Evolutionary conservation across 2,113 vertebrate species (phyloP).

Genomic region (Cichladusa arquata): DNA sequence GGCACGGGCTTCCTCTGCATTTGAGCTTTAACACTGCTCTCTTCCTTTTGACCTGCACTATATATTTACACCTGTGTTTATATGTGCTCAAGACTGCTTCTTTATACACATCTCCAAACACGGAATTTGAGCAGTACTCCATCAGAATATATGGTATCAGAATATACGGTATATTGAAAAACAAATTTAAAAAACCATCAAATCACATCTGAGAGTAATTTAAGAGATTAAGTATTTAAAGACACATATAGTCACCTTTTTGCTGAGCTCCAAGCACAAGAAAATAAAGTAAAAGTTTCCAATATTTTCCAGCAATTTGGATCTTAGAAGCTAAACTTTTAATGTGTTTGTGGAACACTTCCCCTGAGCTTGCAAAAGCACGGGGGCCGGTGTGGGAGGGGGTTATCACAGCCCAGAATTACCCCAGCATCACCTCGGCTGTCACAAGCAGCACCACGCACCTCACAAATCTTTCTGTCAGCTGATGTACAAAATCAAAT

Average conservation of each 20-base stretch:
- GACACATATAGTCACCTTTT: neutral
- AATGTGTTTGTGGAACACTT: fast-evolving
- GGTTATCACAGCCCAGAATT: neutral
- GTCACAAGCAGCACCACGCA: slow-evolving; percentile 46
- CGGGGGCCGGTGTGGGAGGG: fast-evolving
- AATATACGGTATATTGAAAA: neutral
- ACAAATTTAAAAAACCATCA: neutral
- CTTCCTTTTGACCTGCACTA: neutral
- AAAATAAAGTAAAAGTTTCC: neutral
- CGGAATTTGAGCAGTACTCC: neutral
- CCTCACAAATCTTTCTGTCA: slow-evolving; percentile 93
- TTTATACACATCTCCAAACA: neutral
- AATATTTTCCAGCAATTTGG: neutral
- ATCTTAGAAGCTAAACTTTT: neutral
- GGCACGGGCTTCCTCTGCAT: neutral
- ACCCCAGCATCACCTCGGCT: neutral
- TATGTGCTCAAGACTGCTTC: neutral
- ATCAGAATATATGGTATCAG: neutral
- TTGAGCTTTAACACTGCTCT: neutral
- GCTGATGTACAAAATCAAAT: slow-evolving; percentile 87
- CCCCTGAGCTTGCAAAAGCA: neutral
- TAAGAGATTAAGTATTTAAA: neutral
- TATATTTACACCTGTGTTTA: neutral
- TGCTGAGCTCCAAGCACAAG: neutral
- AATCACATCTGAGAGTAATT: neutral